These are phyloP conservation scores for Wasmannia auropunctata DNA, from an alignment of 1,140 invertebrate species.

Conservation along the genomic window DNA sequence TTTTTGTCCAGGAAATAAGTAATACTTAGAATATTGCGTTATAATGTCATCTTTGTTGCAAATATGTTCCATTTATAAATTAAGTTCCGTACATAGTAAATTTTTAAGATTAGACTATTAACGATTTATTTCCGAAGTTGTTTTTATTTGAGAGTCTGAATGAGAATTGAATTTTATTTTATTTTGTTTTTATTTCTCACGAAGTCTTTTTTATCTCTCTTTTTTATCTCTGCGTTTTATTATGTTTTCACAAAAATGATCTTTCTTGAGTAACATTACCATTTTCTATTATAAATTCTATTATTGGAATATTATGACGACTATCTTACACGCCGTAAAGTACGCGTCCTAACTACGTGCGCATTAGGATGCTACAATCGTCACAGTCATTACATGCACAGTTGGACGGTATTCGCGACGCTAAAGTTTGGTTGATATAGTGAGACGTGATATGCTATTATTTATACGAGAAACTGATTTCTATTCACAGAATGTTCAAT, in stretches of 20 bases:
- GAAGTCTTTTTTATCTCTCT: not conserved
- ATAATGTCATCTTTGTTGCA: not conserved
- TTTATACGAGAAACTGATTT: not conserved
- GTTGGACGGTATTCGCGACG: not conserved
- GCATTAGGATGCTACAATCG: conserved; percentile 18
- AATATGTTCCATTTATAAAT: not conserved
- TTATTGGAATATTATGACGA: not conserved
- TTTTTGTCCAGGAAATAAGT: not conserved
- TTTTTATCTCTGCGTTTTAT: not conserved
- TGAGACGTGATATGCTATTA: not conserved
- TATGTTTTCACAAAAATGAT: not conserved
- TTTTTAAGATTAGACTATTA: not conserved
- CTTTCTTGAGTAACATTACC: not conserved
- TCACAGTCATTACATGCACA: conserved; percentile 24
- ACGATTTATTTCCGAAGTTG: not conserved
- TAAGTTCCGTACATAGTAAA: not conserved
- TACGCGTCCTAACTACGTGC: not conserved
- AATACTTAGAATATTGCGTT: not conserved
- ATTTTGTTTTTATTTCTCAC: too few relatives aligned
- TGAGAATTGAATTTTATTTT: too few relatives aligned
- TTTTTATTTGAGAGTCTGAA: too few relatives aligned
- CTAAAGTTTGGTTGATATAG: conserved; percentile 4
- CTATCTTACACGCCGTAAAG: not conserved
- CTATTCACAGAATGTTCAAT: not conserved
- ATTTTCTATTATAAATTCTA: not conserved